A percentile compares a stretch with the other conserved stretches of the same genome.
These are phyloP conservation scores for Tapirus terrestris DNA, from an alignment of 2,113 vertebrate genomes.

Conservation along the genomic window DNA sequence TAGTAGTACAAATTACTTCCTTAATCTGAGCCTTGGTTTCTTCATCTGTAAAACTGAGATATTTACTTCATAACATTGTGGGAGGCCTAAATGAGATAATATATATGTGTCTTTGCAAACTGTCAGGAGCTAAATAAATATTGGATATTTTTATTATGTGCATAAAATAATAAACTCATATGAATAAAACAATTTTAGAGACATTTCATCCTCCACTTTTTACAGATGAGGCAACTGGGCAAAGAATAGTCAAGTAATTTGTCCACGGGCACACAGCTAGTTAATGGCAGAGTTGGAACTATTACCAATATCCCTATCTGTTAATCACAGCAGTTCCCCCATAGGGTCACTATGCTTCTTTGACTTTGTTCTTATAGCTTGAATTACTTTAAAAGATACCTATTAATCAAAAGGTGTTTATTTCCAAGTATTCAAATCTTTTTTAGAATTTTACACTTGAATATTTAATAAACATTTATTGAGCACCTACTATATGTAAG, in stretches of 20 bases:
- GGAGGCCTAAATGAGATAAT: neutral
- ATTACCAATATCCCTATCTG: neutral
- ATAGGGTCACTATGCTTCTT: neutral
- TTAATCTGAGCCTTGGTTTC: slow-evolving; percentile 31
- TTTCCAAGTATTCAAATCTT: neutral
- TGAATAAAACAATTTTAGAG: neutral
- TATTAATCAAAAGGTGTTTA: slow-evolving; percentile 26
- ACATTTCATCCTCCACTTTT: neutral
- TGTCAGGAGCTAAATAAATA: slow-evolving; percentile 50
- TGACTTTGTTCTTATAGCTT: neutral
- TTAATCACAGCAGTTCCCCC: neutral
- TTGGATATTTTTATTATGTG: neutral
- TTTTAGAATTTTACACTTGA: slow-evolving; percentile 33
- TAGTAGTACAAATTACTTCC: slow-evolving; percentile 17
- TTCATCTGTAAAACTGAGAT: slow-evolving; percentile 40
- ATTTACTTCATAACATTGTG: slow-evolving; percentile 45
- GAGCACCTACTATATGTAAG: neutral
- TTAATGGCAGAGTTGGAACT: neutral
- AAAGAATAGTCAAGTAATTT: neutral
- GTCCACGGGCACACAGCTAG: neutral
- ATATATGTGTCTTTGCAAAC: neutral
- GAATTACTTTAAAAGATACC: neutral
- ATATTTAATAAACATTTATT: slow-evolving; percentile 5
- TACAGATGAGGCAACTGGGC: neutral
- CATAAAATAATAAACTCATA: slow-evolving; percentile 14